Percentiles rank a stretch among this genome's conserved stretches.
Evolutionary conservation across 2,113 vertebrate genomes (phyloP).

Genomic region (Hyaena hyaena): DNA sequence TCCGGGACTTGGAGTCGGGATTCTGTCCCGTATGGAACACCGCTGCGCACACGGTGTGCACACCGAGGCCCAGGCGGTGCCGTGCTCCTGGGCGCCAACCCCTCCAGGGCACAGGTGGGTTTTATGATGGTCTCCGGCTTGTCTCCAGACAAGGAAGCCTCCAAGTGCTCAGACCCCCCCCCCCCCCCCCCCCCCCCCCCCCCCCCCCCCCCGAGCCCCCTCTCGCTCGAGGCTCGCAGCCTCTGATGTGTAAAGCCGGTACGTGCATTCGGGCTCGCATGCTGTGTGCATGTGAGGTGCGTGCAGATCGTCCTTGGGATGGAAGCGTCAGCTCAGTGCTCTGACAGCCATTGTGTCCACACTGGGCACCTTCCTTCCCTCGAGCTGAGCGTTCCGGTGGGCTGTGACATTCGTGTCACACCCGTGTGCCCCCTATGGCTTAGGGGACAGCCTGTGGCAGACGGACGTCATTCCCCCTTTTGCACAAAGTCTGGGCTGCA

Average conservation of each 20-base stretch:
- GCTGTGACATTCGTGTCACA: too few relatives aligned
- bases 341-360: neutral
- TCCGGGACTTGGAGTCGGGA: neutral
- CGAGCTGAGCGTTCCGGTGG: too few relatives aligned
- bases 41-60: accelerated
- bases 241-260: neutral
- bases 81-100: accelerated
- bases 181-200: too few relatives aligned
- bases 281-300: neutral
- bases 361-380: too few relatives aligned
- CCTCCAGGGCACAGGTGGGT: neutral
- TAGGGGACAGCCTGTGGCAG: too few relatives aligned
- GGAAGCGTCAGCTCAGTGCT: accelerated
- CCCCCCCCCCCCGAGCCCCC: neutral
- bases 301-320: neutral
- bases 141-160: neutral
- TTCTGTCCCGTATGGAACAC: accelerated
- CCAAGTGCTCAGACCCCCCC: too few relatives aligned
- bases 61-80: accelerated
- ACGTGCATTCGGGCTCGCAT: too few relatives aligned
- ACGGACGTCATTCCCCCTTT: too few relatives aligned
- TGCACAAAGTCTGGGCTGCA: too few relatives aligned
- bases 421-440: too few relatives aligned
- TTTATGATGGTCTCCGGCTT: neutral
- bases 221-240: neutral